Base-by-base conservation (phyloP, 2,113 vertebrate genomes). In the Anolis carolinensis region DNA sequence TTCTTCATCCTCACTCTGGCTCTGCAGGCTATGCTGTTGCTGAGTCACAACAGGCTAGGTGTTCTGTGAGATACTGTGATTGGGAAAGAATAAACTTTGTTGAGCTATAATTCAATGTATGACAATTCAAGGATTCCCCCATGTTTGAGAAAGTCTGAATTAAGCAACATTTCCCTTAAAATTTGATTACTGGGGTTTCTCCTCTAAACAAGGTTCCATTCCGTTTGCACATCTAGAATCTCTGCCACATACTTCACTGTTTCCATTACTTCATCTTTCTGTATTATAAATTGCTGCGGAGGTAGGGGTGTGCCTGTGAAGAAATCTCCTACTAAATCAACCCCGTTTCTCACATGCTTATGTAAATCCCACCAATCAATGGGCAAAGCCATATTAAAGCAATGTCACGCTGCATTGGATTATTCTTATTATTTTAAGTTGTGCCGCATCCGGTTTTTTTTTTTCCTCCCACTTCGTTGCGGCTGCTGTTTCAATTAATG, bases 141-240 rank as follows among this genome's bases (percentile, higher is more conserved):
- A 59, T 1, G 13, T 59, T 59, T 59, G 18, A 59, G 55, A 59
- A 18, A 59, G 18, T 11, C 55, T 59, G 55, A 16, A 59, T 18
- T 59, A 59, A 16, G 13, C 2, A 18, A 32, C 25, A 44, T 34
- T 70, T 8, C 5, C 7, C 76, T 80, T 80, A 77, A 85, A 71
- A 63, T 82, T 74, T 88, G 14, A 52, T 48, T 79, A 20, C 82
- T 86, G 73, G 83, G 70, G 2, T 7, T 67, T 73, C 77, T 86
- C 18, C 21, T 67, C 74, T 78, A 89, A 48, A 90, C 23, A 86
- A 48, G 86, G 44, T 71, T 32, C 39, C 21, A 48, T 86, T 91
- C 87, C 79, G 62, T 71, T 18, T 86, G 86, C 90, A 39, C 85
- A 82, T 89, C 88, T 92, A 88, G 87, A 89, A 92, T 90, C 68